These are phyloP conservation scores for Flabesymbios commensalis DNA, from an alignment of 2,888 invertebrate genomes.

Conservation along the genomic window DNA sequence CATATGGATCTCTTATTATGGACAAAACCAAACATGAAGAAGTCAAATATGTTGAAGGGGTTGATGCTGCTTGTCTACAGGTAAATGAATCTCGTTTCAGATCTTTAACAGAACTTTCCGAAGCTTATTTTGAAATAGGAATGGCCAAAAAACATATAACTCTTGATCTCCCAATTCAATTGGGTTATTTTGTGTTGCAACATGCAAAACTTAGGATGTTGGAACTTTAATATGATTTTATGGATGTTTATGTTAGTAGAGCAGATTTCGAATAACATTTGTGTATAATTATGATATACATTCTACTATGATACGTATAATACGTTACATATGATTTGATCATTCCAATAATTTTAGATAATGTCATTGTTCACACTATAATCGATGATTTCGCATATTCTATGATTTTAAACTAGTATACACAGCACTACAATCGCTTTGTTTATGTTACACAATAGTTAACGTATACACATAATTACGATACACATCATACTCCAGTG, in stretches of 20 bases:
- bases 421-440: too few species aligned
- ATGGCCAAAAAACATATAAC: constrained; percentile 23
- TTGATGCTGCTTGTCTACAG: not conserved
- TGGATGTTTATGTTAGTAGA: constrained; percentile 19
- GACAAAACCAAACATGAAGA: constrained; percentile 10
- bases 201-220: constrained; percentile 32
- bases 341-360: too few species aligned
- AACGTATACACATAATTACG: too few species aligned
- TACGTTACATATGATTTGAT: too few species aligned
- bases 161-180: constrained; percentile 33
- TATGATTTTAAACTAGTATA: too few species aligned
- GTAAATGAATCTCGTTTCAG: not conserved
- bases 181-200: constrained; percentile 35
- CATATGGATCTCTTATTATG: not conserved
- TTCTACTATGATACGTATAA: too few species aligned
- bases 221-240: constrained; percentile 18
- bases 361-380: too few species aligned
- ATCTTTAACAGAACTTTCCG: constrained; percentile 10
- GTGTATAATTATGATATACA: too few species aligned
- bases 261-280: constrained; percentile 6
- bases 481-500: too few species aligned
- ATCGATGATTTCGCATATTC: too few species aligned
- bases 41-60: not conserved
- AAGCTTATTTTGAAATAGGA: constrained; percentile 22
- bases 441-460: too few species aligned